A percentile compares a stretch with the other conserved stretches of the same genome.
Conservation (phyloP, 2,888 invertebrate genomes). For the Yponomeuta plumbellus region DNA sequence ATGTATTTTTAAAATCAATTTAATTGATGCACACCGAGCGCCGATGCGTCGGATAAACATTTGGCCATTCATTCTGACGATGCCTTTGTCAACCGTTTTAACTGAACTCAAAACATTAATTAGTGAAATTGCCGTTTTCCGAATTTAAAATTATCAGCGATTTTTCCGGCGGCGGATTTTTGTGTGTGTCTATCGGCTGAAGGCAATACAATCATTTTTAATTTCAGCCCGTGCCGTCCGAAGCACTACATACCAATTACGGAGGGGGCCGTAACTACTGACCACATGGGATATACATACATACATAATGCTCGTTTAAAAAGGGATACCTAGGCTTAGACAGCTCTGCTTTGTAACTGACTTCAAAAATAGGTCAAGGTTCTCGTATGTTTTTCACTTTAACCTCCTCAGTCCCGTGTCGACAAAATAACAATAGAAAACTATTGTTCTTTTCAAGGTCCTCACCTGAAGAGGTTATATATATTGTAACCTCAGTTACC, state of each 20-base stretch:
- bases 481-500: background rate
- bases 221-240: constrained; percentile 53
- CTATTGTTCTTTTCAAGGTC: no score
- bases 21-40: constrained; percentile 7
- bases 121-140: background rate
- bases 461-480: background rate
- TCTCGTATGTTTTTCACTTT: no score
- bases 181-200: background rate
- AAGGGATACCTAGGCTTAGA: no score
- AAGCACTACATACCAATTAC: constrained; percentile 68
- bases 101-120: constrained; percentile 21
- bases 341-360: no score
- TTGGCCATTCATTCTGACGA: constrained; percentile 56
- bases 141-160: constrained; percentile 20
- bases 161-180: background rate
- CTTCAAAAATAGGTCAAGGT: no score
- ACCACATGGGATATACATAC: constrained; percentile 52
- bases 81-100: constrained; percentile 58
- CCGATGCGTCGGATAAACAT: constrained; percentile 68
- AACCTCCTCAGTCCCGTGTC: no score
- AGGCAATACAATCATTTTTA: constrained; percentile 61
- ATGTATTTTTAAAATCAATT: no score
- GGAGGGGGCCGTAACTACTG: constrained; percentile 46
- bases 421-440: no score
- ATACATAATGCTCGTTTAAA: constrained; percentile 38